Evolutionary conservation across 2,888 invertebrate genomes (phyloP).

Genomic region (Acrobeloides nanus): DNA sequence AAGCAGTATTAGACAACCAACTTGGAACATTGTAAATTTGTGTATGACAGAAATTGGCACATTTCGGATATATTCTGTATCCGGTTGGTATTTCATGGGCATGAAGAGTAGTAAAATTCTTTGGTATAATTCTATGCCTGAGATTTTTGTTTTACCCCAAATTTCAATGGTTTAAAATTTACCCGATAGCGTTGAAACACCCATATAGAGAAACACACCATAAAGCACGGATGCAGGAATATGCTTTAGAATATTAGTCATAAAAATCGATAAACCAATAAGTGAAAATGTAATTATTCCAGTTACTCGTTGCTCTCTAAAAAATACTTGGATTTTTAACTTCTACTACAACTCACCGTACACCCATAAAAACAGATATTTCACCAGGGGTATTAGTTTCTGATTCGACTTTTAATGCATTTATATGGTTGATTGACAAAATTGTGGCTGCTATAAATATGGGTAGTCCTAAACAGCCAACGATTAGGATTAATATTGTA

Average conservation of each 20-base stretch:
- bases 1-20: constrained; percentile 74
- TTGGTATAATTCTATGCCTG: constrained; percentile 77
- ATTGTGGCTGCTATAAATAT: constrained; percentile 82
- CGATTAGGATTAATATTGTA: constrained; percentile 76
- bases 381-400: constrained; percentile 95
- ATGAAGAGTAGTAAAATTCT: constrained; percentile 88
- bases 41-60: constrained; percentile 87
- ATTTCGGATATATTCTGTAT: constrained; percentile 91
- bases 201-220: constrained; percentile 98
- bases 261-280: constrained; percentile 82
- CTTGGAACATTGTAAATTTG: constrained; percentile 79
- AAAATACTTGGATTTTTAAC: too few relatives aligned
- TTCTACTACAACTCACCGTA: constrained; percentile 58
- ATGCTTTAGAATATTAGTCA: constrained; percentile 65
- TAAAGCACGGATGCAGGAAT: constrained; percentile 96
- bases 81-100: constrained; percentile 97
- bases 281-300: constrained; percentile 75
- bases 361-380: constrained; percentile 87
- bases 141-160: too few relatives aligned
- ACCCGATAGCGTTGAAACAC: constrained; percentile 81
- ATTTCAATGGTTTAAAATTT: too few relatives aligned
- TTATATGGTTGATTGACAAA: constrained; percentile 91
- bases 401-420: constrained; percentile 78
- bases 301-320: constrained; percentile 79
- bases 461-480: constrained; percentile 83